Conservation (phyloP, 1,140 invertebrate genomes). For the Heliconius melpomene region DNA sequence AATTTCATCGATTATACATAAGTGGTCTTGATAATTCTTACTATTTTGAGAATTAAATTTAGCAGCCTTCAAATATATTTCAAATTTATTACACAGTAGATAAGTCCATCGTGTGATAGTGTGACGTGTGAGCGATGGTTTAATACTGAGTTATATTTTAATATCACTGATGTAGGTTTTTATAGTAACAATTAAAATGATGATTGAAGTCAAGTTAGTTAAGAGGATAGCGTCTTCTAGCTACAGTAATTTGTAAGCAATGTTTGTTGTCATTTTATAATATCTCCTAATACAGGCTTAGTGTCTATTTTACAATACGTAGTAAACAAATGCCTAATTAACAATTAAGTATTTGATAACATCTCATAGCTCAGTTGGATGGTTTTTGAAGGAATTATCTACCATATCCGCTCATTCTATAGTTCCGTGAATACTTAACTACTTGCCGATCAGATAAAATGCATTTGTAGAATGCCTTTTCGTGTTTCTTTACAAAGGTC, state of each 20-base stretch:
- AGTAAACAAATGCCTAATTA: constrained; percentile 32
- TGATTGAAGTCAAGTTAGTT: neutral
- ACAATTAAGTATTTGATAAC: constrained; percentile 37
- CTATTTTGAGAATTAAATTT: neutral
- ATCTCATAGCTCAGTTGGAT: constrained; percentile 16
- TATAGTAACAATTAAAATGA: neutral
- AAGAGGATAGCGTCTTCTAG: neutral
- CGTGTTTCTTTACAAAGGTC: neutral
- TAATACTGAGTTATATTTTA: neutral
- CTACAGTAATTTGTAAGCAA: neutral
- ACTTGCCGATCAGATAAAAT: constrained; percentile 36
- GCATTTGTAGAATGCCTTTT: constrained; percentile 16
- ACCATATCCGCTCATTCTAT: constrained; percentile 42
- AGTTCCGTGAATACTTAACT: constrained; percentile 41
- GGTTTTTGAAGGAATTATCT: constrained; percentile 42
- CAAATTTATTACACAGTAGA: neutral
- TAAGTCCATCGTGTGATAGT: neutral
- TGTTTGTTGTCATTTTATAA: neutral
- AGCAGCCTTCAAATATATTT: neutral
- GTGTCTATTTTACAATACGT: neutral
- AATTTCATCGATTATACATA: constrained; percentile 14
- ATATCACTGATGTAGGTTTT: neutral
- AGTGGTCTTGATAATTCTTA: neutral
- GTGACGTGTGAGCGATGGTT: neutral
- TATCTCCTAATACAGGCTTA: neutral